Evolutionary conservation across 2,797 vertebrate genomes (phyloP), one percentile per base, ranked within the genome.

Genomic region (Perdix hodgsoniae): DNA sequence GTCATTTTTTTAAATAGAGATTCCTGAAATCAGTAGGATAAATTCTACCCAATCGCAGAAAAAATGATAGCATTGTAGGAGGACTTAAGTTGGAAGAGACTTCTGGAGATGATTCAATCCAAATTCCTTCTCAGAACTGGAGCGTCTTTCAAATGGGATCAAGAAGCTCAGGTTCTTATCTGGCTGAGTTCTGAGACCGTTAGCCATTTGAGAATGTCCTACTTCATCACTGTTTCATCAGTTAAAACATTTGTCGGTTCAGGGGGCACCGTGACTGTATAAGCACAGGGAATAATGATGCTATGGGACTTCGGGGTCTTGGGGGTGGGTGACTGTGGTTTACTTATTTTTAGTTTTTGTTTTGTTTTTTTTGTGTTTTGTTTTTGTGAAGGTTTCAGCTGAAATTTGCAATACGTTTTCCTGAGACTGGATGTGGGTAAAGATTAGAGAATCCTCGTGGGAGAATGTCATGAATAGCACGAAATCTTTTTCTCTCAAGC

Each of bases 351-450:
- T 49, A 45, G 12, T 69, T 63, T 82, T 10, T 24, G 56, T 63
- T 77, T n/a, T 72, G 8, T 33, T 88, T 73, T 54, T 63, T n/a
- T n/a, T n/a, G n/a, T 33, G 56, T 63, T 77, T 77, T 72, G 8
- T 33, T 88, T 73, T 54, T 63, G 35, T 6, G 5, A 63, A 88
- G 45, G 6, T 60, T 82, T 91, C 4, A 1, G 2, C 24, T 73
- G 75, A 87, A 92, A 80, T 15, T 77, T 80, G 8, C 10, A 52
- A 0, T 50, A 49, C 15, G 24, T 67, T 21, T 93, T 87, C 18
- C 10, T 57, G 57, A 86, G 86, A 24, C 47, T 91, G 35, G 12
- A 17, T 88, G 60, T 73, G 82, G 67, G 24, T 40, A 42, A 88
- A 91, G 40, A 71, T 57, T 44, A 71, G 40, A 24, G 27, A 66